Base-by-base conservation (phyloP, 2,113 vertebrate genomes). In the Marmota flaviventris region DNA sequence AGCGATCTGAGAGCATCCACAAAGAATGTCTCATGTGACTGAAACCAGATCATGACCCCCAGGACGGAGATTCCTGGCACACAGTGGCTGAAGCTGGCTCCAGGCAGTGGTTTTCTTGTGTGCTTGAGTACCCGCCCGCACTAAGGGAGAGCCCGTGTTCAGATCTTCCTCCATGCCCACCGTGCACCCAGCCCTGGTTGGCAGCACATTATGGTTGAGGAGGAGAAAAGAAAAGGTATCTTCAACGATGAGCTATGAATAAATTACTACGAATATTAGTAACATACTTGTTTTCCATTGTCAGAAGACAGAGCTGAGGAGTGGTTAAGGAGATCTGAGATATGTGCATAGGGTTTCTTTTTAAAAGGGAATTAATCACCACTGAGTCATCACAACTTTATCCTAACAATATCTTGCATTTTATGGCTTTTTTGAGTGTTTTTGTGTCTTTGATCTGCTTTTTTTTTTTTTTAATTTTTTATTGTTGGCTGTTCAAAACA, bases 11-110 rank as follows among this genome's bases (percentile, higher is more conserved):
- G 79, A 18, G 42, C 83, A 34, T 83, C 13, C 53, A 16, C 29
- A 14, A 73, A 42, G 84, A 82, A 76, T 34, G 51, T 42, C 83
- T 75, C 76, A 2, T n/a, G 73, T 14, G 56, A 48, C 42, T 69
- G 11, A 20, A 63, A 70, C 27, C 48, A 32, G 45, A 72, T 56
- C 7, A 1, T 5, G 8, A 37, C 20, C 61, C 27, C 37, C 1
- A 0, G 53, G 24, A 22, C 5, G 6, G 24, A 4, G 45, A 16
- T 8, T 34, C 4, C 39, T 9, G 37, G 72, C 14, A 9, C 69
- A 27, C 20, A 34, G 67, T 0, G 0, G 12, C 51, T 17, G 29
- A 37, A 12, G 69, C 48, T 29, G 8, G 8, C 24, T 1, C 1
- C 17, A 61, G 45, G 69, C 37, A 48, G 65, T 0, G 0, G 24